phyloP scores from a whole-genome alignment of 2,797 vertebrate genomes.

The Microchirus variegatus region DNA sequence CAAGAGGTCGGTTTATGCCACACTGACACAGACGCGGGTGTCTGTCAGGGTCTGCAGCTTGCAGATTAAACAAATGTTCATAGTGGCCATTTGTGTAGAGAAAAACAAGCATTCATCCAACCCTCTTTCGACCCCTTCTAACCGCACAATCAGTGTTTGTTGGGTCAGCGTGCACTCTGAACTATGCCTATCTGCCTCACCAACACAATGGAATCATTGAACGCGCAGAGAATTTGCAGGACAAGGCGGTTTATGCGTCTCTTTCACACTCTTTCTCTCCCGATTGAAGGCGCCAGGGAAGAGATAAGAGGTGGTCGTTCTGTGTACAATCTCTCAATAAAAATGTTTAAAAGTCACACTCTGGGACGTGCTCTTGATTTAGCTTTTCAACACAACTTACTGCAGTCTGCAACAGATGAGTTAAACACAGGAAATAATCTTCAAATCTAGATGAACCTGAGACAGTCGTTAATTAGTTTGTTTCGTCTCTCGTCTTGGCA shows the following conservation, averaged over 20 bases:
- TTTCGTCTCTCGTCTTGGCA: constrained; percentile 2
- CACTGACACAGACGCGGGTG: constrained; percentile 37
- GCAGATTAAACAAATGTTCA: constrained; percentile 77
- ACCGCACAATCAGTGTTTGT: constrained; percentile 81
- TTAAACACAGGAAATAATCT: too few species aligned
- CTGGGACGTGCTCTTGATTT: constrained; percentile 3
- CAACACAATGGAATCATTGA: constrained; percentile 80
- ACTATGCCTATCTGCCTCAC: constrained; percentile 67
- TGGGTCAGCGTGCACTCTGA: constrained; percentile 68
- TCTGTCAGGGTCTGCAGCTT: constrained; percentile 57
- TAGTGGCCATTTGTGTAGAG: constrained; percentile 67
- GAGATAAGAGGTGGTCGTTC: constrained; percentile 62
- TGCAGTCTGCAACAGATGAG: too few species aligned
- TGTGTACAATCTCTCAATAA: constrained; percentile 42
- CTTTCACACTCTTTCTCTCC: constrained; percentile 38
- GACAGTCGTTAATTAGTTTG: too few species aligned
- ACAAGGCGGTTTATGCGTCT: constrained; percentile 66
- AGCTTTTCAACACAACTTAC: background rate
- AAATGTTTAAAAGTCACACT: constrained; percentile 23
- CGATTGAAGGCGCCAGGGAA: constrained; percentile 57
- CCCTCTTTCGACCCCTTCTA: constrained; percentile 61
- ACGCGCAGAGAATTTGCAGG: constrained; percentile 55
- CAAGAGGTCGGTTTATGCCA: constrained; percentile 46
- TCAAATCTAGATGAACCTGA: too few species aligned
- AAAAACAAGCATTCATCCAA: constrained; percentile 75